Base-by-base conservation (phyloP, 2,797 vertebrate species). In the Clamator glandarius region DNA sequence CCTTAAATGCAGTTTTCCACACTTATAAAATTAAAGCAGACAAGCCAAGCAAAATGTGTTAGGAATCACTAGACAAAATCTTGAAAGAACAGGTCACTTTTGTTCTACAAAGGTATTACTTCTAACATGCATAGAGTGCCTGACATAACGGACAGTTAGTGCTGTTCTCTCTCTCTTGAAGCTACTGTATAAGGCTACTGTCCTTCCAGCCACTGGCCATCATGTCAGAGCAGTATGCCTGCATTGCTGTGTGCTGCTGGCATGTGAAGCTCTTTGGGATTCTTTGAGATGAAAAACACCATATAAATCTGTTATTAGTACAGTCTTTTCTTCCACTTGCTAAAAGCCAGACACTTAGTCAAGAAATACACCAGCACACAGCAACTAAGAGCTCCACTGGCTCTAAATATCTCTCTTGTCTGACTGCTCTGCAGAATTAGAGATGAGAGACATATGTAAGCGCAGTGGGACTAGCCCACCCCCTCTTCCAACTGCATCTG, bases 401-500 rank as follows among this genome's bases (percentile, higher is more conserved):
- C 35, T 89, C 84, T 92, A 87, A 95, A 89, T 93, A 95, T 89
- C 89, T 87, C 16, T 54, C 59, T 72, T 61, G 64, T 48, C 67
- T 91, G 82, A 78, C 92, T 95, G 78, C 82, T 92, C 75, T 74
- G 89, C 90, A 88, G 88, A 91, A 77, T 58, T 46, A 67, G 84
- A 90, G 76, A 95, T 69, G 42, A 90, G 89, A 89, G 87, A 87
- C 80, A 92, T 94, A 95, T 76, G 87, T 70, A 87, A 85, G 85
- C 92, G 46, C 90, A 90, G 87, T 89, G 92, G 94, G 93, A 96
- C 75, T 25, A 78, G 76, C 78, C 57, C 72, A 88, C 70, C 88
- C 67, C 55, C 81, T 89, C 72, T 92, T 92, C 77, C 90, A 78
- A 85, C 41, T 93, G 91, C 94, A 92, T 95, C 92, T 96, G 90